Percentiles rank a stretch among this genome's conserved stretches.
phyloP scores from a whole-genome alignment of 2,888 invertebrate genomes.

The Apodemia hepburni region DNA sequence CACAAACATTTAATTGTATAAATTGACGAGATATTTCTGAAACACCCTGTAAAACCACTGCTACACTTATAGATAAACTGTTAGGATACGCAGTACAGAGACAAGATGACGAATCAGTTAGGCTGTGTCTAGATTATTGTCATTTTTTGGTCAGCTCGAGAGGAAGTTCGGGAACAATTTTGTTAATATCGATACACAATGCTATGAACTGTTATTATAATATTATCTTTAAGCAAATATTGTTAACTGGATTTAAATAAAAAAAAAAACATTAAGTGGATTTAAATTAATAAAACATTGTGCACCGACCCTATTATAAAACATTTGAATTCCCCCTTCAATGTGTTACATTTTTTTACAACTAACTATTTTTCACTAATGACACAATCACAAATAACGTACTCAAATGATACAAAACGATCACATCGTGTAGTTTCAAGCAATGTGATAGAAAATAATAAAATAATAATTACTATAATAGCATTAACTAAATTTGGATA shows the following conservation, averaged over 20 bases:
- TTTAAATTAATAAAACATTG: slow-evolving; percentile 5
- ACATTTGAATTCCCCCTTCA: slow-evolving; percentile 28
- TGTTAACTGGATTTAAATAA: slow-evolving; percentile 2
- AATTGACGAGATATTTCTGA: not conserved
- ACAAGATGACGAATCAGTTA: slow-evolving; percentile 55
- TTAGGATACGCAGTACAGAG: slow-evolving; percentile 39
- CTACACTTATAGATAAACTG: slow-evolving; percentile 3
- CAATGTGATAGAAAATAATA: slow-evolving; percentile 59
- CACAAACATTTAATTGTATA: not conserved
- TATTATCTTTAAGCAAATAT: slow-evolving; percentile 15
- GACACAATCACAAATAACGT: slow-evolving; percentile 45
- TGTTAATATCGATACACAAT: slow-evolving; percentile 25
- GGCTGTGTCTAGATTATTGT: slow-evolving; percentile 76
- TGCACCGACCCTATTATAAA: slow-evolving; percentile 15
- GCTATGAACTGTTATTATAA: slow-evolving; percentile 18
- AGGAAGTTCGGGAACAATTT: slow-evolving; percentile 34
- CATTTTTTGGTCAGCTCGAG: slow-evolving; percentile 72
- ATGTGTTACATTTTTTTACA: slow-evolving; percentile 45
- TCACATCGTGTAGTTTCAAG: slow-evolving; percentile 67
- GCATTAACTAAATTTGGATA: slow-evolving; percentile 79
- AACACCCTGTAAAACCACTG: slow-evolving; percentile 15
- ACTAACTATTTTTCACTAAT: slow-evolving; percentile 41
- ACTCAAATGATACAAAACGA: slow-evolving; percentile 58
- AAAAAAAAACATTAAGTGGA: too few species aligned
- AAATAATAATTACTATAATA: slow-evolving; percentile 59